Percentiles rank a stretch among this genome's conserved stretches.
Conservation (phyloP, 1,140 invertebrate species). For the Mycetomoellerius zeteki region DNA sequence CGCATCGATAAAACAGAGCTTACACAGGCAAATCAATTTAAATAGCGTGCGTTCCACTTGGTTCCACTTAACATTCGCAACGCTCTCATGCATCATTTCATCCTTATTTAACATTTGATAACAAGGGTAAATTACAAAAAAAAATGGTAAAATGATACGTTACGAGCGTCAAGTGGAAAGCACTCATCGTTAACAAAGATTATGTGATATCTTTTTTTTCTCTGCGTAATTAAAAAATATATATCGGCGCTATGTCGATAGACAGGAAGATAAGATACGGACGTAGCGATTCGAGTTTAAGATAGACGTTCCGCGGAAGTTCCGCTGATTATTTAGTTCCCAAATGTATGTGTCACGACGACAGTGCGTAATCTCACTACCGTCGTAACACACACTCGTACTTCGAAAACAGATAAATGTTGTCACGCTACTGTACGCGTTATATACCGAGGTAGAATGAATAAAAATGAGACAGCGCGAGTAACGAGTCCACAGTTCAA, state of each 20-base stretch:
- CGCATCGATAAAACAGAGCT: slow-evolving; percentile 10
- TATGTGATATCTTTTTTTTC: neutral
- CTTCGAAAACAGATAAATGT: slow-evolving; percentile 41
- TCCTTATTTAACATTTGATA: too few species aligned
- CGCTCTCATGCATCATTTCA: too few species aligned
- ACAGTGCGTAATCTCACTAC: neutral
- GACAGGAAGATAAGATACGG: slow-evolving; percentile 3
- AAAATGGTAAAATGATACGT: too few species aligned
- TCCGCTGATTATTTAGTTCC: neutral
- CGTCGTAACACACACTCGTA: neutral
- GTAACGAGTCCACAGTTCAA: slow-evolving; percentile 54
- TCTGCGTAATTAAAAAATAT: neutral
- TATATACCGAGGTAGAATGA: neutral
- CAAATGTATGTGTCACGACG: neutral
- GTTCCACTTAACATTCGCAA: too few species aligned
- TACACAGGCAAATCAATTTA: neutral
- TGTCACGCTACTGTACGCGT: neutral
- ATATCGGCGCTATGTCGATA: neutral
- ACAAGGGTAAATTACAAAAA: too few species aligned
- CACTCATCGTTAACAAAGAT: neutral
- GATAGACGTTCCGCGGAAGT: neutral
- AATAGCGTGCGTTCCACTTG: neutral
- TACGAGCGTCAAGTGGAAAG: too few species aligned
- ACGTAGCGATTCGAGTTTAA: too few species aligned
- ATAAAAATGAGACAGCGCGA: slow-evolving; percentile 30